phyloP scores from a whole-genome alignment of 1,140 invertebrate genomes.

The Drosophila equinoxialis region DNA sequence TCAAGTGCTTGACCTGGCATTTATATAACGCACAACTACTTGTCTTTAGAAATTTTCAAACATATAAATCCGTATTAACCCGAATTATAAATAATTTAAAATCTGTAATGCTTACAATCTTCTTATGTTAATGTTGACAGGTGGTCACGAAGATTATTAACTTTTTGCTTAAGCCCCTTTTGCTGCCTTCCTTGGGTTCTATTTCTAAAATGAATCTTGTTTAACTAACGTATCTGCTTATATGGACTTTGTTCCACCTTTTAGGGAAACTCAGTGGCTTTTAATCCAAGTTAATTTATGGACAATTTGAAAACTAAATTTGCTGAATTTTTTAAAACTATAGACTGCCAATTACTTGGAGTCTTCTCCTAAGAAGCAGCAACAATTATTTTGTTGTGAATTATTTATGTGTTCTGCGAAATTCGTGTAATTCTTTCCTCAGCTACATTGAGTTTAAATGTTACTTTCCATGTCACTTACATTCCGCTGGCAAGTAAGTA shows the following conservation, averaged over 20 bases:
- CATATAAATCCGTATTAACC: no score
- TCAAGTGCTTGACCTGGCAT: no score
- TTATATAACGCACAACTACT: no score
- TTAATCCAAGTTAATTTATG: neutral
- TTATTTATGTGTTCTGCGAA: neutral
- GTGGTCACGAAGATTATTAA: neutral
- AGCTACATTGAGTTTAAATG: neutral
- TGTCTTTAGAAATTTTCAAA: no score
- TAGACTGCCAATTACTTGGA: neutral
- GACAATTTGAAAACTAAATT: neutral
- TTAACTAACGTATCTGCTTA: neutral
- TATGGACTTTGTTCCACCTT: neutral
- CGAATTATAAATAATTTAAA: no score
- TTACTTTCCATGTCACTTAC: conserved; percentile 37
- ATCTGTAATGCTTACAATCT: no score
- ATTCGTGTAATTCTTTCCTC: neutral
- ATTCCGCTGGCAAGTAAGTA: conserved; percentile 38
- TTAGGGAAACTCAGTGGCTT: neutral
- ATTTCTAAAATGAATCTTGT: neutral
- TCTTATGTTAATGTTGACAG: no score
- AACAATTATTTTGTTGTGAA: neutral
- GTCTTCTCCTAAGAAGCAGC: no score
- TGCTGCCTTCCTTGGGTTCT: neutral
- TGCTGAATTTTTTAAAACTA: neutral
- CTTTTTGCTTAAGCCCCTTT: neutral